Evolutionary conservation across 30 jellyfish, hydroid and myxozoan species (phyloP), one percentile per base, ranked within the genome.

Genomic region (Aurelia aurita): DNA sequence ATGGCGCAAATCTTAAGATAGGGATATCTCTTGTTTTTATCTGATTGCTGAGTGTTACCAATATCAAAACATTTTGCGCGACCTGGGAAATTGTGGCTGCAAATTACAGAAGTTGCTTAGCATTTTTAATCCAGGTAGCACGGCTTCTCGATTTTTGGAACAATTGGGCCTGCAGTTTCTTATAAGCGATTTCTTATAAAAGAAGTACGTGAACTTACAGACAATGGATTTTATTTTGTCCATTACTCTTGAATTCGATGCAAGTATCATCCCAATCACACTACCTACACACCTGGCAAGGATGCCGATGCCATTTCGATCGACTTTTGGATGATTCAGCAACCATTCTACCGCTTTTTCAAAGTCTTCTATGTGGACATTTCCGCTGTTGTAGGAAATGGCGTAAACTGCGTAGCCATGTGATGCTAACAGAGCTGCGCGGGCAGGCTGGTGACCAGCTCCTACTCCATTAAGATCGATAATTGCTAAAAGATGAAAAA

Each of bases 351-450:
- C 69, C 14, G 97, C 97, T 51, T 79, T 85, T 15, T 46, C 61
- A 53, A 88, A 88, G 57, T 88, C 80, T 43, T 88, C 97, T 15
- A 88, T 9, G 12, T 79, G 78, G 58, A 88, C 70, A 1, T 80
- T 79, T 27, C n/a, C 15, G 1, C 27, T 34, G 14, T 71, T 72
- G 12, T 29, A 21, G 9, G 90, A 90, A 3, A 70, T 68, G 4
- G 90, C 83, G n/a, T 28, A 88, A 1, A 85, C 59, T n/a, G 68
- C 63, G 57, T 69, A 88, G 19, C 93, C 93, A 78, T 88, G 97
- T 15, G 93, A 79, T 35, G 97, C 97, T 21, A 88, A 69, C 23
- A 88, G 61, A 2, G 93, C 93, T 12, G 97, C 89, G 58, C 97
- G 82, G 76, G 51, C 51, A 39, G 51, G 51, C 15, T 39, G 51